Conservation (phyloP, 2,888 invertebrate species). For the Nysson spinosus region DNA sequence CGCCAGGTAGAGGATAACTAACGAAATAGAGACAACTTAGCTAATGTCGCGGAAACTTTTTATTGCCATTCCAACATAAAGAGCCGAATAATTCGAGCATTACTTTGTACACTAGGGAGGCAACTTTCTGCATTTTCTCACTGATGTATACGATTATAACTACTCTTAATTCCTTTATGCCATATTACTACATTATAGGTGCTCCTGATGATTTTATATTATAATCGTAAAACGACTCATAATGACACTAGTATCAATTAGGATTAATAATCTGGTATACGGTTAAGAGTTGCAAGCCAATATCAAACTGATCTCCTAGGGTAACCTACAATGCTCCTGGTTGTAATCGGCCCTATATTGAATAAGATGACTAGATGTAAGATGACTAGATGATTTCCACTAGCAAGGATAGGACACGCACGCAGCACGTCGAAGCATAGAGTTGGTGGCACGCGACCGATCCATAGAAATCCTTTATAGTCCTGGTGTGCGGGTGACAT, state of each 20-base stretch:
- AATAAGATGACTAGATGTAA: too few relatives aligned
- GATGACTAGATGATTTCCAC: constrained; percentile 47
- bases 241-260: too few relatives aligned
- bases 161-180: too few relatives aligned
- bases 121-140: too few relatives aligned
- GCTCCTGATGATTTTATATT: too few relatives aligned
- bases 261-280: too few relatives aligned
- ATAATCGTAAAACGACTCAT: too few relatives aligned
- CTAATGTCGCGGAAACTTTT: constrained; percentile 72
- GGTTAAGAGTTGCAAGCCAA: too few relatives aligned
- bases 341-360: constrained; percentile 51
- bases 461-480: constrained; percentile 70
- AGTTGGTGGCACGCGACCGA: constrained; percentile 70
- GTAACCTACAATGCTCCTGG: constrained; percentile 45
- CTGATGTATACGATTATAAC: too few relatives aligned
- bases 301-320: constrained; percentile 33
- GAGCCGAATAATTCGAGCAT: constrained; percentile 48
- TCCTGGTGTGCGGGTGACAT: constrained; percentile 73
- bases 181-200: too few relatives aligned
- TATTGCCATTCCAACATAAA: constrained; percentile 53
- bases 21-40: constrained; percentile 62
- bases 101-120: not conserved
- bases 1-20: constrained; percentile 56
- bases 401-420: too few relatives aligned
- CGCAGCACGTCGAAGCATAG: constrained; percentile 42